These are phyloP conservation scores for Varanus salvator DNA, from an alignment of 2,113 vertebrate species.

Conservation along the genomic window DNA sequence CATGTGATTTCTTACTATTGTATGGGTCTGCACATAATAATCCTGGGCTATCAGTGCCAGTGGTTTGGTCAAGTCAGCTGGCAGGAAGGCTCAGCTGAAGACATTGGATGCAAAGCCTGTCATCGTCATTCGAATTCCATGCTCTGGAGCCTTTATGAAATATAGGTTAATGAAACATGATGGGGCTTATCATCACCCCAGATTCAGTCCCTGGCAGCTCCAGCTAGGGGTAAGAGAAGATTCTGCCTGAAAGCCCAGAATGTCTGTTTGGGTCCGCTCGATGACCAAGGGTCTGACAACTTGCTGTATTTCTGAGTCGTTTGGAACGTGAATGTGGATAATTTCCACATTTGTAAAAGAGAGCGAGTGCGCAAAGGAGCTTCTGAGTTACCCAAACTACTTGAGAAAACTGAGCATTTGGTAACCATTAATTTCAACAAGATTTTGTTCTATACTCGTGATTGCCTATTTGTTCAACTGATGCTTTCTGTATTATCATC, in stretches of 20 bases:
- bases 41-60: neutral
- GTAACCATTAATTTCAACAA: slow-evolving; percentile 22
- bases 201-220: too few species aligned
- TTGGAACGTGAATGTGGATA: too few species aligned
- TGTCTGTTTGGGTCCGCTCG: too few species aligned
- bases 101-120: neutral
- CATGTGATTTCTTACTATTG: neutral
- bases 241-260: too few species aligned
- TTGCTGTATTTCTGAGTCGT: too few species aligned
- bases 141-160: neutral
- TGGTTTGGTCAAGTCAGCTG: neutral
- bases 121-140: neutral
- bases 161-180: neutral
- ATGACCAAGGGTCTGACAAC: too few species aligned
- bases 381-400: slow-evolving; percentile 23
- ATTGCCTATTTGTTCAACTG: slow-evolving; percentile 58
- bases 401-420: neutral
- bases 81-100: neutral
- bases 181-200: neutral
- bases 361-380: neutral
- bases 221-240: too few species aligned
- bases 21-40: neutral
- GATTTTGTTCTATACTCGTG: slow-evolving; percentile 37
- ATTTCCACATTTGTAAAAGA: slow-evolving; percentile 27
- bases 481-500: slow-evolving; percentile 65